phyloP scores from a whole-genome alignment of 2,888 invertebrate genomes.

The Eupithecia abbreviata region DNA sequence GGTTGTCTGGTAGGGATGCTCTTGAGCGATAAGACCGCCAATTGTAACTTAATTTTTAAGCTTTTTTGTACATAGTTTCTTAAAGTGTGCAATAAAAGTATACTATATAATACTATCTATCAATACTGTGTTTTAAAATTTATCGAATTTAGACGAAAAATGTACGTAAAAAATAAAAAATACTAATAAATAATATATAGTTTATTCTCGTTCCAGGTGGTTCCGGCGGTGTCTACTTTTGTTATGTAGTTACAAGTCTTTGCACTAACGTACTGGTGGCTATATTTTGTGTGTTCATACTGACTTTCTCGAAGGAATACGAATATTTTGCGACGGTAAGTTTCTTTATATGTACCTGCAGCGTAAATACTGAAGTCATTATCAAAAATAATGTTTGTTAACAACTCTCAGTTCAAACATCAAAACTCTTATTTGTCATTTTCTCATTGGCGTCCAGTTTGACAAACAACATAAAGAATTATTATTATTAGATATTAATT shows the following conservation, averaged over 20 bases:
- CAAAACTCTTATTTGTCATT: neutral
- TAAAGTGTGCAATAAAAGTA: no score
- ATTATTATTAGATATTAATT: no score
- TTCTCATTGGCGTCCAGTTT: no score
- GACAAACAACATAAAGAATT: no score
- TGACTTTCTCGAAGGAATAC: conserved; percentile 77
- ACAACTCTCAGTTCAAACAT: neutral
- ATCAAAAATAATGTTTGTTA: neutral
- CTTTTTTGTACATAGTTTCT: no score
- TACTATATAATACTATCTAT: no score
- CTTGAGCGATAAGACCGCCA: no score
- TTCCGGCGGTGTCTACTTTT: conserved; percentile 66
- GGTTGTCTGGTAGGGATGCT: no score
- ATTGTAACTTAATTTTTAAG: no score
- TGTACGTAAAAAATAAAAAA: neutral
- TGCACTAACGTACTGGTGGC: conserved; percentile 73
- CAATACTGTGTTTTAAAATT: neutral
- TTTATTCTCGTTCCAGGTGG: conserved; percentile 57
- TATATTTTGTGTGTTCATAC: conserved; percentile 75
- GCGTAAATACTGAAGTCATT: neutral
- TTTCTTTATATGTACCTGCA: conserved; percentile 12
- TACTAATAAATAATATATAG: no score
- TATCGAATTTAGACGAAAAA: no score
- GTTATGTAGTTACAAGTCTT: conserved; percentile 68
- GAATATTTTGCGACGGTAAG: conserved; percentile 76